Evolutionary conservation across 37 sponge, comb jelly and placozoan species (phyloP), one percentile per base, ranked within the genome.

Genomic region (Agelas oroides): DNA sequence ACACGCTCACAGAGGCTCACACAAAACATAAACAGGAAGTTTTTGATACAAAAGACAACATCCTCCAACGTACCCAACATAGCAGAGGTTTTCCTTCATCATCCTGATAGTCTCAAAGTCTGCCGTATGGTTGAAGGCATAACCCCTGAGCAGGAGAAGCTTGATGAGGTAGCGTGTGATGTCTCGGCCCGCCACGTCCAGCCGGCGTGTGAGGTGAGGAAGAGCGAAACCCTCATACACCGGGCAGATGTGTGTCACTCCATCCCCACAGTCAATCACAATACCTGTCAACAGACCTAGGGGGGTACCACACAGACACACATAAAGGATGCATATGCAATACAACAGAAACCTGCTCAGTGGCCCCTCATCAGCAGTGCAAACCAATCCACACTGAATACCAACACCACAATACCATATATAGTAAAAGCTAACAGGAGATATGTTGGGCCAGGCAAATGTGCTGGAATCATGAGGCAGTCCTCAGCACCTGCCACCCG

Each of bases 1-100:
- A n/a, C n/a, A n/a, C n/a, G n/a, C n/a, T n/a, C n/a, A n/a, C n/a
- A n/a, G n/a, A n/a, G n/a, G n/a, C n/a, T n/a, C n/a, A n/a, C n/a
- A n/a, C n/a, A n/a, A n/a, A n/a, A n/a, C n/a, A n/a, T n/a, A n/a
- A n/a, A n/a, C n/a, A n/a, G n/a, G n/a, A n/a, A n/a, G n/a, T n/a
- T n/a, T n/a, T n/a, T n/a, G n/a, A n/a, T n/a, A n/a, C n/a, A n/a
- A n/a, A n/a, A n/a, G n/a, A n/a, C n/a, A 28, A 1, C 8, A 5
- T 17, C 54, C 96, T 87, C 56, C 46, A 46, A 46, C 46, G 6
- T 46, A 94, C 92, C 96, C 99, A 70, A 99, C 94, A 36, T 97
- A 99, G 77, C 99, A 99, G 24, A 99, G 83, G 73, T 93, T 96
- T 76, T 99, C 99, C 87, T 99, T 99, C 95, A 99, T 99, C 95